Conservation (phyloP, 2,113 vertebrate genomes). For the Triplophysa siluroides region DNA sequence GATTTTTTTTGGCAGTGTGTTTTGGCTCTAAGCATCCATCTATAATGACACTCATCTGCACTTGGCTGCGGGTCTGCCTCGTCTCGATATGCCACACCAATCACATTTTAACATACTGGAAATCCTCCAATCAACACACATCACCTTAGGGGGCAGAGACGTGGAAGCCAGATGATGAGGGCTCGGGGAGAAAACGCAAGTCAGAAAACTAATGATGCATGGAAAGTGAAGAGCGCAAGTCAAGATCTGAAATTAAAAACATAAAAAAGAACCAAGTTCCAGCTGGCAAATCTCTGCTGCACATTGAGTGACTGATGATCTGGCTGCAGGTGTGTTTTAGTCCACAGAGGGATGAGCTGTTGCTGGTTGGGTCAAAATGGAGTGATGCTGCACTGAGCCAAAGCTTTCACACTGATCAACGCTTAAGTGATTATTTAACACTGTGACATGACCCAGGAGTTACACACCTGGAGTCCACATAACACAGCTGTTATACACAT, state of each 20-base stretch:
- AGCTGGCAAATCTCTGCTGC: constrained; percentile 4
- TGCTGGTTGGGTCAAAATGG: constrained; percentile 12
- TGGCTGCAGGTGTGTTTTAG: background rate
- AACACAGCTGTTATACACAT: background rate
- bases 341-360: constrained; percentile 27
- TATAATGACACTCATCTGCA: constrained; percentile 15
- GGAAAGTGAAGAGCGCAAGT: constrained; percentile 1
- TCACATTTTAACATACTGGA: background rate
- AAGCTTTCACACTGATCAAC: constrained; percentile 1
- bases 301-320: constrained; percentile 3
- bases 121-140: constrained; percentile 16
- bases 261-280: background rate
- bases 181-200: background rate
- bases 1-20: background rate
- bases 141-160: background rate
- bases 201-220: constrained; percentile 2
- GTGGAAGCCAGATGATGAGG: background rate
- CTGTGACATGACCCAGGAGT: constrained; percentile 11
- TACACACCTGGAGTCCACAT: constrained; percentile 18
- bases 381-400: background rate
- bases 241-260: background rate
- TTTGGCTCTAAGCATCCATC: background rate
- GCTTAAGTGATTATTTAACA: constrained; percentile 22
- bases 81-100: background rate
- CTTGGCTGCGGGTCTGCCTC: constrained; percentile 1